These are phyloP conservation scores for Otolemur crassicaudatus DNA, from an alignment of 2,797 vertebrate genomes.

Conservation along the genomic window DNA sequence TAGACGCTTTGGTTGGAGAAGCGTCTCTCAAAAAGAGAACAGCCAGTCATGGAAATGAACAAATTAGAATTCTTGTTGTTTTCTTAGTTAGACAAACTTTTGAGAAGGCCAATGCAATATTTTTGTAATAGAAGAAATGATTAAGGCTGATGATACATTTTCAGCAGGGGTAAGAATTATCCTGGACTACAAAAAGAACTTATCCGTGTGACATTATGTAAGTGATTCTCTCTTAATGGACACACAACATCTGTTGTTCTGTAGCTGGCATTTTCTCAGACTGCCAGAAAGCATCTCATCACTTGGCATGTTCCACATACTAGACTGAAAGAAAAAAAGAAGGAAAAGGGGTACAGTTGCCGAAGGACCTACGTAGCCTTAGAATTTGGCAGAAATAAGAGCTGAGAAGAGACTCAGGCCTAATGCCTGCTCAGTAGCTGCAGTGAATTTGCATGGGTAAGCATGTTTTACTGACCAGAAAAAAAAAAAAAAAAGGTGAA, in stretches of 20 bases:
- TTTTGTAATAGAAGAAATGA: neutral
- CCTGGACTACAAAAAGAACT: conserved; percentile 70
- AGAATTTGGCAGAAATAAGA: conserved; percentile 76
- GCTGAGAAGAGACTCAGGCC: conserved; percentile 80
- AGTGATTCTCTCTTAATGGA: conserved; percentile 84
- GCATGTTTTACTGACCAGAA: conserved; percentile 44
- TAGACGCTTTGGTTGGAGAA: neutral
- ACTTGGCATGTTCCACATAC: conserved; percentile 75
- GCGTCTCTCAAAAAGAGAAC: neutral
- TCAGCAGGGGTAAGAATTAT: conserved; percentile 52
- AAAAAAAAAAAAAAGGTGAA: neutral
- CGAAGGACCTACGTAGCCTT: conserved; percentile 82
- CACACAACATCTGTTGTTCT: conserved; percentile 89
- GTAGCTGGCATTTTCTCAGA: conserved; percentile 87
- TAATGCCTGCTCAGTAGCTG: conserved; percentile 69
- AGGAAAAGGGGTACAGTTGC: conserved; percentile 81
- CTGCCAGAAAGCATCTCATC: conserved; percentile 90
- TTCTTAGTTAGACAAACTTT: conserved; percentile 6
- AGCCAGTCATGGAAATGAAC: neutral
- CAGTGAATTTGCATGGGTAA: conserved; percentile 83
- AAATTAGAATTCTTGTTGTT: neutral
- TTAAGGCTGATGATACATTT: conserved; percentile 63
- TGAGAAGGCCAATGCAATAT: neutral
- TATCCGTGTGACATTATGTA: conserved; percentile 83
- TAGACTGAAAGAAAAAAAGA: conserved; percentile 68